phyloP scores from a whole-genome alignment of 2,888 invertebrate species.

The Chamaedrilus cognettii region DNA sequence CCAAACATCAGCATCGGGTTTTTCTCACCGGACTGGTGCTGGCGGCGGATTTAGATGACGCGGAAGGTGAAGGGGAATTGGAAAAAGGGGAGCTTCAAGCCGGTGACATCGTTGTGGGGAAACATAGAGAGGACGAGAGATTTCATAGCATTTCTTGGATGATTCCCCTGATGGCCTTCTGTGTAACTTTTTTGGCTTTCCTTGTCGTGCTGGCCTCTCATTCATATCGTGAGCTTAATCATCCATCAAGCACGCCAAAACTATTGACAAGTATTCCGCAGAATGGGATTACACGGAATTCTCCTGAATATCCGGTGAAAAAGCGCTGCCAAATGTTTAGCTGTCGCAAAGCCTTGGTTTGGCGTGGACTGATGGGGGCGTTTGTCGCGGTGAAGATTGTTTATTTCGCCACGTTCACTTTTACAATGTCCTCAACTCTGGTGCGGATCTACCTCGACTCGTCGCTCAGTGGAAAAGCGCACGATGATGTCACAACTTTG shows the following conservation, averaged over 20 bases:
- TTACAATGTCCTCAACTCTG: background rate
- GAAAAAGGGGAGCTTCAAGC: too few species aligned
- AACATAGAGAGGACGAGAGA: background rate
- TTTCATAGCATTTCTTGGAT: background rate
- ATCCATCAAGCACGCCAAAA: too few species aligned
- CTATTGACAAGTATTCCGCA: too few species aligned
- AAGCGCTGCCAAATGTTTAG: background rate
- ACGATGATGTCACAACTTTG: too few species aligned
- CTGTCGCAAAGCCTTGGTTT: background rate
- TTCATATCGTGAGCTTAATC: background rate
- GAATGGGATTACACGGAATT: too few species aligned
- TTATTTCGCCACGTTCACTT: background rate
- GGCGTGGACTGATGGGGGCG: background rate
- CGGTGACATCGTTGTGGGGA: too few species aligned
- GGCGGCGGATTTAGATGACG: background rate
- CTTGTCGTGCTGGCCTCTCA: background rate
- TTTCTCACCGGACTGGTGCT: background rate
- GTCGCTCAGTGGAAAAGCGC: too few species aligned
- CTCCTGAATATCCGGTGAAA: too few species aligned
- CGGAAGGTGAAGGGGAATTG: too few species aligned
- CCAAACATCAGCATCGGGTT: background rate
- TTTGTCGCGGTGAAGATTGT: background rate
- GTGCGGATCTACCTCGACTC: background rate
- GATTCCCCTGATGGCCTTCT: background rate
- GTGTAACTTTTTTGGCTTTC: background rate